Evolutionary conservation across 2,888 invertebrate genomes (phyloP).

Genomic region (Exocentrus adspersus): DNA sequence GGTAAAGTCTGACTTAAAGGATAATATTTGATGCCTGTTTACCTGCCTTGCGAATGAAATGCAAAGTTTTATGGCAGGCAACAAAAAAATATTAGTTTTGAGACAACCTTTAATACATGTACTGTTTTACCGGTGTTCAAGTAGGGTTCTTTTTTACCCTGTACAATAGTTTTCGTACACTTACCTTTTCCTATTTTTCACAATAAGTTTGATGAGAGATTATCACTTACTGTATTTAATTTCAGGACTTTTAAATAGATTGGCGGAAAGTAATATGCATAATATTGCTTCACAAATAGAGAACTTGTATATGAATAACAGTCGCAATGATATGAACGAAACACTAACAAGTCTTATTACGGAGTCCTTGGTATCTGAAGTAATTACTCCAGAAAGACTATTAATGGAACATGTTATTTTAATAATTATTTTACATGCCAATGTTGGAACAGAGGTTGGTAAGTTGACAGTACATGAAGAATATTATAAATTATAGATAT

Average conservation of each 20-base stretch:
- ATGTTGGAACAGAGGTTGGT: constrained; percentile 92
- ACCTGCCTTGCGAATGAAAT: no score
- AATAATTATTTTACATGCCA: constrained; percentile 85
- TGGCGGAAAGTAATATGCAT: constrained; percentile 89
- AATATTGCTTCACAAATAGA: constrained; percentile 84
- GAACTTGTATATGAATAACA: constrained; percentile 79
- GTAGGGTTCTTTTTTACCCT: no score
- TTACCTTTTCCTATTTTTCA: no score
- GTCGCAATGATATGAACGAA: constrained; percentile 85
- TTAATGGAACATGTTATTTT: constrained; percentile 87
- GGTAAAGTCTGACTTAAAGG: no score
- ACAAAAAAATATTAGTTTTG: no score
- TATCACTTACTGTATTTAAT: constrained; percentile 1
- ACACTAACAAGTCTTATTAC: constrained; percentile 75
- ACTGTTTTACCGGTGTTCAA: no score
- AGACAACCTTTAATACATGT: no score
- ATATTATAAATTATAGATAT: background rate
- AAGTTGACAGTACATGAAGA: constrained; percentile 50
- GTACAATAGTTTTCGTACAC: no score
- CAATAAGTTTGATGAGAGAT: no score
- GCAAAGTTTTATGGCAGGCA: no score
- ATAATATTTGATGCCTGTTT: no score
- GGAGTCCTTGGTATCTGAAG: constrained; percentile 73
- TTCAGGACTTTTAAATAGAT: constrained; percentile 79
- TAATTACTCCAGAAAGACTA: constrained; percentile 77